A percentile compares a stretch with the other conserved stretches of the same genome.
Conservation (phyloP, 2,888 invertebrate genomes). For the Polyploca ridens region DNA sequence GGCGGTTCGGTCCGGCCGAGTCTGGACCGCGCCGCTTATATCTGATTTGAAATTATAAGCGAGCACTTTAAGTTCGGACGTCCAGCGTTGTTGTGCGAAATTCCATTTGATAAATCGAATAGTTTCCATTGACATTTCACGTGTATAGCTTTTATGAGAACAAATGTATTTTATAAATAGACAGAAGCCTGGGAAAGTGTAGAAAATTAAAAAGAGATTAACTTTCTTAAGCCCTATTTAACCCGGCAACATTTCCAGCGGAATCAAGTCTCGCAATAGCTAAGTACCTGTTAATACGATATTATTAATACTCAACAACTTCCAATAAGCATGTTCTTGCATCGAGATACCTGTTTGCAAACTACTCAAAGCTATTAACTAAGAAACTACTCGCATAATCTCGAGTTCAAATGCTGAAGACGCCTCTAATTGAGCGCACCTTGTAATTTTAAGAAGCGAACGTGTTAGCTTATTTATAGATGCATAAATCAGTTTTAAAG, state of each 20-base stretch:
- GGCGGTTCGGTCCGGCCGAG: conserved; percentile 51
- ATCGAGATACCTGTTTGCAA: conserved; percentile 10
- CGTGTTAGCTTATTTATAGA: conserved; percentile 18
- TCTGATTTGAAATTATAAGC: conserved; percentile 76
- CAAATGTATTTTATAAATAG: not conserved
- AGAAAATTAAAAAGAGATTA: not conserved
- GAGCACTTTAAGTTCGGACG: conserved; percentile 48
- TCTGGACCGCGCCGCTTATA: conserved; percentile 47
- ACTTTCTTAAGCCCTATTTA: not conserved
- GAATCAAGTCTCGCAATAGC: conserved; percentile 10
- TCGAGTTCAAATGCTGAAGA: conserved; percentile 27
- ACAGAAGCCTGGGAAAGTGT: not conserved
- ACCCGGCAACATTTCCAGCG: not conserved
- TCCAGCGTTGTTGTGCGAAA: conserved; percentile 22
- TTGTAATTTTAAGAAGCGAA: conserved; percentile 32
- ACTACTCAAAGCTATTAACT: conserved; percentile 30
- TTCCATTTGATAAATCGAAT: conserved; percentile 34
- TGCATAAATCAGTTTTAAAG: not conserved
- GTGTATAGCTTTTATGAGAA: not conserved
- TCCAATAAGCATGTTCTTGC: conserved; percentile 12
- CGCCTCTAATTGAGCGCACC: conserved; percentile 31
- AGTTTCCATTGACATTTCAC: conserved; percentile 23
- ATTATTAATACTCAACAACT: conserved; percentile 7
- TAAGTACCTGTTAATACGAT: conserved; percentile 6
- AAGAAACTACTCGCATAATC: conserved; percentile 23